Conservation (phyloP, 2,888 invertebrate species). For the Sphaerolaimus hirsutus region DNA sequence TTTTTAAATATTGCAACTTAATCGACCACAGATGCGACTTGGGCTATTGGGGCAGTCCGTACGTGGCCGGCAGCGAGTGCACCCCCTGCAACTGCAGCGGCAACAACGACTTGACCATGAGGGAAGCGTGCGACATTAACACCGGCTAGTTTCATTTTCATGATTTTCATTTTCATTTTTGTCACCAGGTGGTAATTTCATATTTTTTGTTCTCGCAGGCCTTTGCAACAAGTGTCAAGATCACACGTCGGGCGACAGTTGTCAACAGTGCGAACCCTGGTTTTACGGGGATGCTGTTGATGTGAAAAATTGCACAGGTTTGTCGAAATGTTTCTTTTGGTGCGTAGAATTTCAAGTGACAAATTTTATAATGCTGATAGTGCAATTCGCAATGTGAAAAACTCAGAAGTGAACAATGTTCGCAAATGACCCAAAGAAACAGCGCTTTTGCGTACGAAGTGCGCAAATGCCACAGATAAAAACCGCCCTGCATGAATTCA, state of each 20-base stretch:
- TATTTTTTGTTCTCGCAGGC: too few relatives aligned
- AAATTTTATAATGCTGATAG: not conserved
- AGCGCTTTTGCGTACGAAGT: too few relatives aligned
- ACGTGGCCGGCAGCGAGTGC: slow-evolving; percentile 39
- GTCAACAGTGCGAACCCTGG: slow-evolving; percentile 60
- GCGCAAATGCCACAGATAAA: too few relatives aligned
- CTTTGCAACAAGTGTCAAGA: slow-evolving; percentile 67
- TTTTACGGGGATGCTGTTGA: slow-evolving; percentile 75
- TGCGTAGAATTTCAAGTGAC: not conserved
- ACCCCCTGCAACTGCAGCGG: slow-evolving; percentile 74
- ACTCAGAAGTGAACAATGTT: too few relatives aligned
- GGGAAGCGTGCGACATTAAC: slow-evolving; percentile 62
- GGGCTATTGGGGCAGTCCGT: slow-evolving; percentile 68
- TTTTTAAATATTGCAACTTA: too few relatives aligned
- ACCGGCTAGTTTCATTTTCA: too few relatives aligned
- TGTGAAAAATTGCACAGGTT: slow-evolving; percentile 70
- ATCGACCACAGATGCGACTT: slow-evolving; percentile 42
- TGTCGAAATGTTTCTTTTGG: slow-evolving; percentile 16
- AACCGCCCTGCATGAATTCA: too few relatives aligned
- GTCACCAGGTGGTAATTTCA: too few relatives aligned
- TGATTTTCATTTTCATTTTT: too few relatives aligned
- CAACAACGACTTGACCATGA: slow-evolving; percentile 63
- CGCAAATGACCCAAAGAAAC: too few relatives aligned
- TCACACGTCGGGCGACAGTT: slow-evolving; percentile 68
- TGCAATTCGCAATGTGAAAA: not conserved